Evolutionary conservation across 2,888 invertebrate genomes (phyloP), one percentile per base, ranked within the genome.

Genomic region (Melipona bicolor): DNA sequence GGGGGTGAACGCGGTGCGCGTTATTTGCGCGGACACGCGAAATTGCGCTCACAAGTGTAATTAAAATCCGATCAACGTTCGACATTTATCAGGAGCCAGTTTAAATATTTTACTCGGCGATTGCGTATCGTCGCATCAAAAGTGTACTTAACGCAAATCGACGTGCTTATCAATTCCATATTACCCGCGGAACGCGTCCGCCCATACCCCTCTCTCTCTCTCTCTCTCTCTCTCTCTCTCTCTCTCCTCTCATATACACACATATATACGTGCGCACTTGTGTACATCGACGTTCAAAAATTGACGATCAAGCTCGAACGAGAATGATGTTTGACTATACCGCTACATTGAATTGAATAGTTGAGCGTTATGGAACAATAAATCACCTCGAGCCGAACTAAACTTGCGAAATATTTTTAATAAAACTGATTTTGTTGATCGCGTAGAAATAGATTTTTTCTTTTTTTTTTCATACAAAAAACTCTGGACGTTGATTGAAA

Each of bases 61-160:
- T 84, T 82, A 84, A 84, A 84, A 84, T 84, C 77, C 83, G 74
- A 84, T 84, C 83, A 84, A 74, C 81, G 83, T 81, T 83, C 81
- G 81, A 77, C 83, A 77, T 83, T 83, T 83, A 83, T 83, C 83
- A 81, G 68, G 81, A 68, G 67, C 81, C 81, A 70, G 80, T 79
- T 79, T 82, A 82, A 82, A 82, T 82, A 82, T 79, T 82, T 79
- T 74, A 82, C 74, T 27, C 65, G 43, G 11, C 74, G 65, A 13
- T 50, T 73, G 80, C 80, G 79, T 81, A 83, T 77, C 81, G 83
- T 68, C 77, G 77, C 83, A 83, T 77, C 83, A 81, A 83, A 76
- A 83, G 83, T 83, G 83, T 83, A 77, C 81, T 83, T 81, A 81
- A 81, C 83, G 77, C 77, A 83, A 81, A 83, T 81, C 81, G 83